A percentile compares a stretch with the other conserved stretches of the same genome.
phyloP scores from a whole-genome alignment of 2,797 vertebrate genomes.

The Lepilemur ruficaudatus region DNA sequence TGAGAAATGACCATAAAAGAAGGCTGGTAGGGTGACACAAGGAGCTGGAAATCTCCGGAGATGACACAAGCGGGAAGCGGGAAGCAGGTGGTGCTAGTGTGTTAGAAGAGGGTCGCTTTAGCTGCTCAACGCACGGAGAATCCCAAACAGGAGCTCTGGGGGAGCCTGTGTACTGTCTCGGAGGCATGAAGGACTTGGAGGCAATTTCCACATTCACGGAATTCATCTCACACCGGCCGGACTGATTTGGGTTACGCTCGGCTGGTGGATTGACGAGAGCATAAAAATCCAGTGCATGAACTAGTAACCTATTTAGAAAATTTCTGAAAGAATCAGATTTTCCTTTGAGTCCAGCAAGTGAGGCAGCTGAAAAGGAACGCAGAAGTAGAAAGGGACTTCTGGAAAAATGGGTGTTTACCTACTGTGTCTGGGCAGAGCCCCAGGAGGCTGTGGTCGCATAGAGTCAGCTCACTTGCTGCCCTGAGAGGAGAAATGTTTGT shows the following conservation, averaged over 20 bases:
- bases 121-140: background rate
- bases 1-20: constrained; percentile 71
- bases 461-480: too few relatives aligned
- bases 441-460: background rate
- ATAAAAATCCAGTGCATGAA: background rate
- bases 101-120: background rate
- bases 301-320: constrained; percentile 63
- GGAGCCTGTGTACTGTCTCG: background rate
- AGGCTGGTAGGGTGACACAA: constrained; percentile 42
- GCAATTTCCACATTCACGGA: background rate
- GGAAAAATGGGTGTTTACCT: background rate
- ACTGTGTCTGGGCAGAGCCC: background rate
- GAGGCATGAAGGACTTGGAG: background rate
- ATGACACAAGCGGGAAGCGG: background rate
- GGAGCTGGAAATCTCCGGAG: constrained; percentile 25
- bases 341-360: background rate
- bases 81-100: background rate
- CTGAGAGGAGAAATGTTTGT: background rate
- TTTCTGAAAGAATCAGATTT: background rate
- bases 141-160: constrained; percentile 4
- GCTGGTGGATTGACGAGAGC: background rate
- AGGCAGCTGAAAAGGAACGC: background rate
- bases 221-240: background rate
- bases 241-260: constrained; percentile 29
- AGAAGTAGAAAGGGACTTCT: background rate